Conservation (phyloP, 2,888 invertebrate genomes). For the Melipona beecheii region DNA sequence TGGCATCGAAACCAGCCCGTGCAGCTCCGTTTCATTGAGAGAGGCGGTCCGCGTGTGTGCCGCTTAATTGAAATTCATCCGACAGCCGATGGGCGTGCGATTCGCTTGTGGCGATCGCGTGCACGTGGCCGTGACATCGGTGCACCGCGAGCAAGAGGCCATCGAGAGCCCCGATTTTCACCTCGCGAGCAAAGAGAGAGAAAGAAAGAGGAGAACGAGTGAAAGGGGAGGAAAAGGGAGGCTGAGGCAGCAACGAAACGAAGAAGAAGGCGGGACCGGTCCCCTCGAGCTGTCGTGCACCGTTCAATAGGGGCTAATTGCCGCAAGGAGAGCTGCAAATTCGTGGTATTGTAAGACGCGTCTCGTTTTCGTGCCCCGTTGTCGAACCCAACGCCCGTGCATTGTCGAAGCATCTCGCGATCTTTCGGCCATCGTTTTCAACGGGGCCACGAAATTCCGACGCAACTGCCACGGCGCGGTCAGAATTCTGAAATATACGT, state of each 20-base stretch:
- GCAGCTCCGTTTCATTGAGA: constrained; percentile 43
- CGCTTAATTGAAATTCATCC: constrained; percentile 68
- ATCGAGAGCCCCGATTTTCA: too few relatives aligned
- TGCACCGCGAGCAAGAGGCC: neutral
- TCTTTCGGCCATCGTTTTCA: constrained; percentile 2
- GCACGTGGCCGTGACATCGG: constrained; percentile 63
- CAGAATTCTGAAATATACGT: neutral
- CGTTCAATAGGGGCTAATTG: constrained; percentile 73
- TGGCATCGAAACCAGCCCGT: constrained; percentile 24
- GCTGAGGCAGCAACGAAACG: neutral
- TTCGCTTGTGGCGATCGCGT: constrained; percentile 62
- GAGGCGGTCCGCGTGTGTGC: constrained; percentile 35
- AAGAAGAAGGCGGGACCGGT: constrained; percentile 56
- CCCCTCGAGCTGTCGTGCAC: constrained; percentile 61
- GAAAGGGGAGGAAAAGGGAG: constrained; percentile 23
- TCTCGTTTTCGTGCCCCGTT: constrained; percentile 58
- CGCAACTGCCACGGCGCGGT: neutral
- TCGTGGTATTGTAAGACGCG: constrained; percentile 68
- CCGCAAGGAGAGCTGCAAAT: constrained; percentile 71
- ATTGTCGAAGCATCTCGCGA: constrained; percentile 19
- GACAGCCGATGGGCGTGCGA: constrained; percentile 68
- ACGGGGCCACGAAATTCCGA: neutral
- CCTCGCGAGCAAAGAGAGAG: too few relatives aligned
- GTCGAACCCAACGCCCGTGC: constrained; percentile 50
- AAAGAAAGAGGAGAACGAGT: neutral